phyloP scores from a whole-genome alignment of 2,797 vertebrate genomes.

The Sebastes steindachneri region DNA sequence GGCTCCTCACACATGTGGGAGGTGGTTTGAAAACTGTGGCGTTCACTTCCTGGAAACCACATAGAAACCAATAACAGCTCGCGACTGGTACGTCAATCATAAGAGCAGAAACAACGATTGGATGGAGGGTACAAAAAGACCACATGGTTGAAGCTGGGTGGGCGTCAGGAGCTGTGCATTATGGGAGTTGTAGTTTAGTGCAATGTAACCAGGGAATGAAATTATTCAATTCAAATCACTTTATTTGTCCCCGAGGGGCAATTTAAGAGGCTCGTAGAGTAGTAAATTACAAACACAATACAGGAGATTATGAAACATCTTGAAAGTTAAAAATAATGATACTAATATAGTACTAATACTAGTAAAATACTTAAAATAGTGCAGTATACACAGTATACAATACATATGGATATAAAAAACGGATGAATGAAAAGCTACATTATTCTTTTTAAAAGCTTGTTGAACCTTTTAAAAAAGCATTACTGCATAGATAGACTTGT shows the following conservation, averaged over 20 bases:
- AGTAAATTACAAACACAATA: too few relatives aligned
- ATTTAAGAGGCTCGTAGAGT: too few relatives aligned
- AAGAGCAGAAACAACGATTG: slow-evolving; percentile 48
- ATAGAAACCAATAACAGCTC: slow-evolving; percentile 67
- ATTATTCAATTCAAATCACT: too few relatives aligned
- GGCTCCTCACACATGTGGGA: slow-evolving; percentile 79
- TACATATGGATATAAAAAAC: too few relatives aligned
- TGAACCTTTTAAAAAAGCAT: slow-evolving; percentile 57
- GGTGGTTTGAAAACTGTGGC: slow-evolving; percentile 67
- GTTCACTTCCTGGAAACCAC: slow-evolving; percentile 85
- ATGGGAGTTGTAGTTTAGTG: slow-evolving; percentile 61
- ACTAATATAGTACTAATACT: too few relatives aligned
- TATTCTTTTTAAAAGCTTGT: slow-evolving; percentile 65
- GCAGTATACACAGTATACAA: too few relatives aligned
- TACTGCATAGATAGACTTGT: slow-evolving; percentile 79
- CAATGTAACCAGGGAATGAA: fast-evolving
- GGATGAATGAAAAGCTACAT: slow-evolving; percentile 52
- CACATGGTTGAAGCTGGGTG: slow-evolving; percentile 70
- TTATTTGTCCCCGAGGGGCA: too few relatives aligned
- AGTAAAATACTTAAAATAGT: too few relatives aligned
- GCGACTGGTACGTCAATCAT: slow-evolving; percentile 46
- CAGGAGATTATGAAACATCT: too few relatives aligned
- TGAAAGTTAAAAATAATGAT: too few relatives aligned
- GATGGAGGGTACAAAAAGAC: slow-evolving; percentile 26
- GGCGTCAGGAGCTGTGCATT: slow-evolving; percentile 8